Conservation (phyloP, 2,888 invertebrate genomes). For the Ormia ochracea region DNA sequence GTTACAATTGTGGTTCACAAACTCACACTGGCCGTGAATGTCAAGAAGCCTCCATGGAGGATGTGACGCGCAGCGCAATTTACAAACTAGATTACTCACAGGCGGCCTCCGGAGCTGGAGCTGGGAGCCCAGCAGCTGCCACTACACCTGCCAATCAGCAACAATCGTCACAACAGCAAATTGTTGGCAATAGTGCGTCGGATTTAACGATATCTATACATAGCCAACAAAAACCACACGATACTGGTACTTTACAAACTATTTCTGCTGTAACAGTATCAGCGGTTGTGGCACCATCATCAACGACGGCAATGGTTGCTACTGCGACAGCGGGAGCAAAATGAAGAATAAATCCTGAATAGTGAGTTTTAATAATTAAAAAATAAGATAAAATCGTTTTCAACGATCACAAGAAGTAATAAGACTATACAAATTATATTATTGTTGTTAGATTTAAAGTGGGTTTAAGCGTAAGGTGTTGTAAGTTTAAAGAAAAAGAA, state of each 20-base stretch:
- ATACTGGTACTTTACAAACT: conserved; percentile 55
- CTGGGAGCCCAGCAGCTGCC: conserved; percentile 57
- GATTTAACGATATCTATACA: conserved; percentile 57
- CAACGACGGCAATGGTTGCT: conserved; percentile 63
- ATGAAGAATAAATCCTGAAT: conserved; percentile 42
- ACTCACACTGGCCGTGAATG: conserved; percentile 92
- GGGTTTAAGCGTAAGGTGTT: conserved; percentile 60
- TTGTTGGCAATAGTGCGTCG: conserved; percentile 47
- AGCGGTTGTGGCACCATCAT: conserved; percentile 60
- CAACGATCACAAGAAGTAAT: conserved; percentile 58
- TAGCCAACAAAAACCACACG: conserved; percentile 61
- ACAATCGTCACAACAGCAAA: conserved; percentile 36
- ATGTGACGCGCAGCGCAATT: conserved; percentile 86
- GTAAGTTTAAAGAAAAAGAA: conserved; percentile 41
- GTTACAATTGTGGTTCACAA: conserved; percentile 94
- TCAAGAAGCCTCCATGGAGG: conserved; percentile 93
- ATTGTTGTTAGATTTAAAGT: conserved; percentile 60
- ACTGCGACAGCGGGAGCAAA: conserved; percentile 58
- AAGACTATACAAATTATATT: conserved; percentile 58
- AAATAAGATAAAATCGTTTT: conserved; percentile 39
- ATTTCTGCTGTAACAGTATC: conserved; percentile 64
- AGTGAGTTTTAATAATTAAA: conserved; percentile 55
- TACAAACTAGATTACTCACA: conserved; percentile 82
- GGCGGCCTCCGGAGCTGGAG: conserved; percentile 61
- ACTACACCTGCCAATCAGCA: conserved; percentile 58